These are phyloP conservation scores for Amiota communis DNA, from an alignment of 2,888 invertebrate species.

Conservation along the genomic window DNA sequence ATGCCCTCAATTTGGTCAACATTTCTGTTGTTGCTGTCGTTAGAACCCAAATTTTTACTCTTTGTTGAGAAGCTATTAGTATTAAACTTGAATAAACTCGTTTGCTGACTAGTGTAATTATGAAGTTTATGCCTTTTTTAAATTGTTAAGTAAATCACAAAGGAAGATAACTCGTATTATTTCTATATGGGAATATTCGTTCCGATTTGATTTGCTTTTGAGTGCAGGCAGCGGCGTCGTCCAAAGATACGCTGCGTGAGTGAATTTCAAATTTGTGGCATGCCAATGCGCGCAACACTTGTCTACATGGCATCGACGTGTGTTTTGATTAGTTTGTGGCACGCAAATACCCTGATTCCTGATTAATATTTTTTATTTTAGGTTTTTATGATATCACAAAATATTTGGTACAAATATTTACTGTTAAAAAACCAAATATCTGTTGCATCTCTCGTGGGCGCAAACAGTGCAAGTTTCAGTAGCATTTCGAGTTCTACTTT, in stretches of 20 bases:
- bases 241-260: slow-evolving; percentile 43
- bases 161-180: background rate
- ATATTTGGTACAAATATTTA: slow-evolving; percentile 20
- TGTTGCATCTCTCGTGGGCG: slow-evolving; percentile 12
- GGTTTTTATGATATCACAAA: background rate
- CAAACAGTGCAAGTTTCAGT: no score
- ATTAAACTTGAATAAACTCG: background rate
- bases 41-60: no score
- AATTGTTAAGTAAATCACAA: slow-evolving; percentile 17
- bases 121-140: background rate
- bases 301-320: slow-evolving; percentile 10
- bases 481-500: no score
- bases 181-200: background rate
- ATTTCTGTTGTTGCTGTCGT: no score
- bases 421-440: background rate
- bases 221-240: slow-evolving; percentile 19
- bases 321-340: slow-evolving; percentile 24
- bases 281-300: slow-evolving; percentile 29
- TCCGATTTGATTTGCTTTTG: background rate
- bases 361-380: background rate
- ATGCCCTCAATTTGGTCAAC: no score
- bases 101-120: slow-evolving; percentile 17
- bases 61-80: background rate
- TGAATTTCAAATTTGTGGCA: slow-evolving; percentile 41
- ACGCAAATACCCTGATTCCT: slow-evolving; percentile 6